phyloP scores from a whole-genome alignment of 23 tunicate species.

The Ciona savignyi region DNA sequence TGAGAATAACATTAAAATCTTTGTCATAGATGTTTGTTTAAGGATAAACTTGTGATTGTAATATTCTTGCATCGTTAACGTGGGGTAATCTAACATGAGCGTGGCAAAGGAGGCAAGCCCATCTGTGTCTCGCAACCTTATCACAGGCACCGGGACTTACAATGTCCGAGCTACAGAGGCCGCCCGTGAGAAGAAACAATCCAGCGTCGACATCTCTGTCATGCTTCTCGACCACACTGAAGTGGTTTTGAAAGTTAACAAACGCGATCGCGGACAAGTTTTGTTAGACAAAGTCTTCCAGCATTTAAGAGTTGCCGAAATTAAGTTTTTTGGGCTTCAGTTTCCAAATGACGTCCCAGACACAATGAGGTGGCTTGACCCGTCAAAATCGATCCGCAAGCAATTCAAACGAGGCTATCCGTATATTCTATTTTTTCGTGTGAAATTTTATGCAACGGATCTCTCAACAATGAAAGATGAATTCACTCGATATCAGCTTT shows the following conservation, averaged over 20 bases:
- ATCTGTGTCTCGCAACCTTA: constrained; percentile 10
- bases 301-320: constrained; percentile 42
- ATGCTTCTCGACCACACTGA: constrained; percentile 74
- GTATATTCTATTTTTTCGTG: constrained; percentile 58
- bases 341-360: constrained; percentile 92
- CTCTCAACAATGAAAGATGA: constrained; percentile 62
- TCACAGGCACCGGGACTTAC: constrained; percentile 22
- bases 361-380: constrained; percentile 88
- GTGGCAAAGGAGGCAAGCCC: constrained; percentile 23
- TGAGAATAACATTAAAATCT: too few relatives aligned
- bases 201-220: constrained; percentile 61
- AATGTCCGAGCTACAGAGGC: constrained; percentile 46
- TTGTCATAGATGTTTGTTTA: too few relatives aligned
- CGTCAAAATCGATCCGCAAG: constrained; percentile 82
- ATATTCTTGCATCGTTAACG: too few relatives aligned
- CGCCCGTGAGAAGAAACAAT: constrained; percentile 51
- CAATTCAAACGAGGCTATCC: constrained; percentile 95
- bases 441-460: constrained; percentile 77
- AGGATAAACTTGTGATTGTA: too few relatives aligned
- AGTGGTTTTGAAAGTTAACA: constrained; percentile 68
- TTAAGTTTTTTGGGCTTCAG: constrained; percentile 84
- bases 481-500: constrained; percentile 70
- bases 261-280: constrained; percentile 87
- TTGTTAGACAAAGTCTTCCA: constrained; percentile 67
- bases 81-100: too few relatives aligned